phyloP scores from a whole-genome alignment of 92 coral and sea anemone species.

The Umimayanthus chanpuru region DNA sequence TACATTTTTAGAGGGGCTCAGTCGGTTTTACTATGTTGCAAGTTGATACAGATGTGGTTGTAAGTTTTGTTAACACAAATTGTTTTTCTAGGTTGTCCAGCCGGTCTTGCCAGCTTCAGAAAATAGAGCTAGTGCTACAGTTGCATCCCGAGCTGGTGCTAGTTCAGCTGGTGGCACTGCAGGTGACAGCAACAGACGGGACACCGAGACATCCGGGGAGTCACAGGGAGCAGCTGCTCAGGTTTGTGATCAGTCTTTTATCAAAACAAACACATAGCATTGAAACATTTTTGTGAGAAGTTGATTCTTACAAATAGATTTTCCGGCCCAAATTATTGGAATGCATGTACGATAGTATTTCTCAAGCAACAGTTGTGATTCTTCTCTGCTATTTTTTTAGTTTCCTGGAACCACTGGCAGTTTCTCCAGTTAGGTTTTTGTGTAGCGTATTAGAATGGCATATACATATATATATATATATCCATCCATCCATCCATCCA shows the following conservation, averaged over 20 bases:
- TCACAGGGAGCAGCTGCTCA: conserved; percentile 67
- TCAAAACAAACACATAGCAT: not conserved
- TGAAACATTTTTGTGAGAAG: not conserved
- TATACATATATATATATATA: too few species aligned
- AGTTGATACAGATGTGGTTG: too few species aligned
- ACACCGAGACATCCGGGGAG: conserved; percentile 58
- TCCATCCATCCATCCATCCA: too few species aligned
- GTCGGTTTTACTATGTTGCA: too few species aligned
- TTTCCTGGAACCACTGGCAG: not conserved
- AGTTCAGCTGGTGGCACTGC: conserved; percentile 53
- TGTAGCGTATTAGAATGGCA: not conserved
- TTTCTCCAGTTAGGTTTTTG: not conserved
- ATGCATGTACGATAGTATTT: too few species aligned
- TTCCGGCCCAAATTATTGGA: too few species aligned
- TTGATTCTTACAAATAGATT: not conserved
- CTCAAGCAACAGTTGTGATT: too few species aligned
- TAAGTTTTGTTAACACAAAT: not conserved
- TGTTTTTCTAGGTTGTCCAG: conserved; percentile 10
- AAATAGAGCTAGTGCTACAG: conserved; percentile 12
- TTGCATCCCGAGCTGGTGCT: conserved; percentile 13
- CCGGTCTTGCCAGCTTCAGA: conserved; percentile 29
- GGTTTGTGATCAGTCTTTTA: conserved; percentile 15
- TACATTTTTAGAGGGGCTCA: too few species aligned
- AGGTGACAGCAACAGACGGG: conserved; percentile 70
- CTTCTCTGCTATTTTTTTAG: not conserved